These are phyloP conservation scores for Montipora foliosa DNA, from an alignment of 64 coral and sea anemone species.

Conservation along the genomic window DNA sequence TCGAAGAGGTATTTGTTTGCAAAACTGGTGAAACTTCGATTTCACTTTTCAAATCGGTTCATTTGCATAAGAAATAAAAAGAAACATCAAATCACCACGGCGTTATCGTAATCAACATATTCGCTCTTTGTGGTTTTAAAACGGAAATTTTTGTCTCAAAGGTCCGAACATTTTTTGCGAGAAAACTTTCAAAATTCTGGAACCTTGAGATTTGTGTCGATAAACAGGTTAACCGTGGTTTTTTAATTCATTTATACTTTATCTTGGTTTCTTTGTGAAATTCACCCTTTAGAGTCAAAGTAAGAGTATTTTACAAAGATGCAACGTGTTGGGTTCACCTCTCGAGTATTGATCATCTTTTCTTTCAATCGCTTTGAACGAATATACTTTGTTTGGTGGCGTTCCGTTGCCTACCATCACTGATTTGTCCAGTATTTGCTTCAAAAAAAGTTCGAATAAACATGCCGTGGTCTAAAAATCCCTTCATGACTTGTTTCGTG, in stretches of 20 bases:
- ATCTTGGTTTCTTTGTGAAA: background rate
- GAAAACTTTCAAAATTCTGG: background rate
- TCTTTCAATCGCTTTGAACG: too few species aligned
- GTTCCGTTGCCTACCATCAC: too few species aligned
- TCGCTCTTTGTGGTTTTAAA: background rate
- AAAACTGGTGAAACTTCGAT: background rate
- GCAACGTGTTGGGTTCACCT: too few species aligned
- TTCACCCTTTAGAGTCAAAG: too few species aligned
- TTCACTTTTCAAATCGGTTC: conserved; percentile 8
- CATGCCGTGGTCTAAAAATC: background rate
- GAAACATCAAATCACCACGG: background rate
- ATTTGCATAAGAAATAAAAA: conserved; percentile 26
- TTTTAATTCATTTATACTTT: background rate
- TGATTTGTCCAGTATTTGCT: too few species aligned
- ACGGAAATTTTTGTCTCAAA: background rate
- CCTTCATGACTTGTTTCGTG: background rate
- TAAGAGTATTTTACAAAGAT: background rate
- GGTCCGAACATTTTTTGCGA: conserved; percentile 10
- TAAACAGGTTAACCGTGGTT: background rate
- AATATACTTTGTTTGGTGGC: too few species aligned
- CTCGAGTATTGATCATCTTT: too few species aligned
- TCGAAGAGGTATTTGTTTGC: conserved; percentile 25
- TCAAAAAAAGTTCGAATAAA: too few species aligned
- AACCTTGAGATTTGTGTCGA: background rate
- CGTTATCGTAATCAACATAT: background rate